These are phyloP conservation scores for Lasioglossum oenotherae DNA, from an alignment of 2,888 invertebrate genomes.

Conservation along the genomic window DNA sequence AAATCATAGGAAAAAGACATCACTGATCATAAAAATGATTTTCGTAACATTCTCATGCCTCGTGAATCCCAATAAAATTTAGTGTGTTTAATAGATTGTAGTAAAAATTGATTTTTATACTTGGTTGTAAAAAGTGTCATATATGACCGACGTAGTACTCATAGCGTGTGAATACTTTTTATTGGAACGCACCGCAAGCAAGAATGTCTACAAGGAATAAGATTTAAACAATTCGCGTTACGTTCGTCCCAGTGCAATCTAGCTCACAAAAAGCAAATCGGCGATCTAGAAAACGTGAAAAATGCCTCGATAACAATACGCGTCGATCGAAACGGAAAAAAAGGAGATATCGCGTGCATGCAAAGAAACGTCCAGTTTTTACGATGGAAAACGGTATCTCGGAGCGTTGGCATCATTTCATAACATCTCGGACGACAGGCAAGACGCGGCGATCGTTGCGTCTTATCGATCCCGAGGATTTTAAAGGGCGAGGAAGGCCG, in stretches of 20 bases:
- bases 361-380: not conserved
- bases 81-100: no score
- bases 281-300: not conserved
- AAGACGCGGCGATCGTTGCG: not conserved
- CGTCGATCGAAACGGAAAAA: not conserved
- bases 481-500: conserved; percentile 5
- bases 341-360: not conserved
- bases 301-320: not conserved
- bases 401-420: not conserved
- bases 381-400: not conserved
- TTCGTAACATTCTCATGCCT: no score
- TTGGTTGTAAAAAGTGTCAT: no score
- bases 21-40: no score
- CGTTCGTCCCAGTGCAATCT: not conserved
- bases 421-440: not conserved
- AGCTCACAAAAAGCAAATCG: not conserved
- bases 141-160: not conserved
- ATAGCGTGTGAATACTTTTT: not conserved
- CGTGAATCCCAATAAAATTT: no score
- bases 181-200: not conserved
- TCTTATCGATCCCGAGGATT: not conserved
- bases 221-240: not conserved
- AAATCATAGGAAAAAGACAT: no score
- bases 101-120: no score
- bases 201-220: not conserved